Conservation (phyloP, 2,113 vertebrate genomes). For the Carassius gibelio region DNA sequence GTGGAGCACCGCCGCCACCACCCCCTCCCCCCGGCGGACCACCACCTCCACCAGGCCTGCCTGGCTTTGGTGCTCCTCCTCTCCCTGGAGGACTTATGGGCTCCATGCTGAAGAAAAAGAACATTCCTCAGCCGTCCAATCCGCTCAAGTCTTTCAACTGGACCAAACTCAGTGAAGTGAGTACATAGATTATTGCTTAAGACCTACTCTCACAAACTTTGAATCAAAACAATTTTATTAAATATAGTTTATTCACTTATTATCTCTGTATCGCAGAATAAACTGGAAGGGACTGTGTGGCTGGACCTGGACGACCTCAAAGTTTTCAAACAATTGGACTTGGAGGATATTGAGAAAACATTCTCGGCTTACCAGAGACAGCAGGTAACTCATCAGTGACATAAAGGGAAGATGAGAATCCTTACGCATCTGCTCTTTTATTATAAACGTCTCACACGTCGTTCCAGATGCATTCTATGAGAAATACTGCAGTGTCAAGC, state of each 20-base stretch:
- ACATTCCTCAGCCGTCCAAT: no score
- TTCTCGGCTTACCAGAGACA: conserved; percentile 98
- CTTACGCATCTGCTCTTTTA: not conserved
- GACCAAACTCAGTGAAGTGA: no score
- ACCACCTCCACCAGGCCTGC: no score
- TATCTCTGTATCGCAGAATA: conserved; percentile 79
- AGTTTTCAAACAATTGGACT: conserved; percentile 95
- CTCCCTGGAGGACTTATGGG: no score
- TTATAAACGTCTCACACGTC: not conserved
- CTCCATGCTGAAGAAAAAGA: no score
- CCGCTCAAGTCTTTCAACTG: no score
- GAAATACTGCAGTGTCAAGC: not conserved
- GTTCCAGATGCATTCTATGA: not conserved
- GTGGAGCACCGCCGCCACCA: no score
- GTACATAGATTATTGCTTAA: no score
- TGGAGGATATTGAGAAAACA: conserved; percentile 93
- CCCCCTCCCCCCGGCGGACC: no score
- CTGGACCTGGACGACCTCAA: conserved; percentile 93
- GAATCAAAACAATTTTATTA: not conserved
- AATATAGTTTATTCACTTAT: not conserved
- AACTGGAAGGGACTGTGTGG: conserved; percentile 93
- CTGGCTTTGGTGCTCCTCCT: no score
- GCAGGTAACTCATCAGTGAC: conserved; percentile 78
- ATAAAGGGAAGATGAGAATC: not conserved
- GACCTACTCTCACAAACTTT: no score